Conservation (phyloP, 2,797 vertebrate genomes). For the Ctenopoma multispine region DNA sequence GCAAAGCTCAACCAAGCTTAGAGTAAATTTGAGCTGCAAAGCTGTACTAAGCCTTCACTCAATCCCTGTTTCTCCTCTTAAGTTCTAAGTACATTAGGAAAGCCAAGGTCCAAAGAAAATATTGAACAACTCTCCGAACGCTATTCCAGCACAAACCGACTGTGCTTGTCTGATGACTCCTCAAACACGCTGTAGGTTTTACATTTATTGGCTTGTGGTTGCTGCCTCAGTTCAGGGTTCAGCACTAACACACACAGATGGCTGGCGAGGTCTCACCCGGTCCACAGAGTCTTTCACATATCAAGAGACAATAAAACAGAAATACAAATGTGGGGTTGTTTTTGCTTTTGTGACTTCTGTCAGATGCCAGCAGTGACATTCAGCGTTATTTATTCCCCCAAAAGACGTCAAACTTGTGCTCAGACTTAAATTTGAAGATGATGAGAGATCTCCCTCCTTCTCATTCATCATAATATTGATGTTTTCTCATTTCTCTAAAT, state of each 20-base stretch:
- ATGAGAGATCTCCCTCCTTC: constrained; percentile 25
- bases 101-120: constrained; percentile 42
- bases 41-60: constrained; percentile 46
- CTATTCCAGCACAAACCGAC: constrained; percentile 13
- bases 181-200: constrained; percentile 1
- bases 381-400: constrained; percentile 6
- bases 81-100: constrained; percentile 44
- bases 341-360: constrained; percentile 10
- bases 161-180: constrained; percentile 6
- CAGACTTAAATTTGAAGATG: constrained; percentile 31
- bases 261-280: not conserved
- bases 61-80: constrained; percentile 48
- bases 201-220: constrained; percentile 7
- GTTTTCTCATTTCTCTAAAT: constrained; percentile 51
- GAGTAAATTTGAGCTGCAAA: constrained; percentile 38
- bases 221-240: not conserved
- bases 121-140: constrained; percentile 16
- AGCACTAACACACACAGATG: constrained; percentile 5
- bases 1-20: constrained; percentile 47
- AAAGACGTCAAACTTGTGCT: constrained; percentile 17
- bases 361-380: constrained; percentile 14
- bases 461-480: constrained; percentile 49
- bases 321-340: not conserved
- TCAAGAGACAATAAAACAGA: constrained; percentile 4
- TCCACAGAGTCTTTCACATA: not conserved